Base-by-base conservation (phyloP, 2,797 vertebrate genomes). In the Catamblyrhynchus diadema region DNA sequence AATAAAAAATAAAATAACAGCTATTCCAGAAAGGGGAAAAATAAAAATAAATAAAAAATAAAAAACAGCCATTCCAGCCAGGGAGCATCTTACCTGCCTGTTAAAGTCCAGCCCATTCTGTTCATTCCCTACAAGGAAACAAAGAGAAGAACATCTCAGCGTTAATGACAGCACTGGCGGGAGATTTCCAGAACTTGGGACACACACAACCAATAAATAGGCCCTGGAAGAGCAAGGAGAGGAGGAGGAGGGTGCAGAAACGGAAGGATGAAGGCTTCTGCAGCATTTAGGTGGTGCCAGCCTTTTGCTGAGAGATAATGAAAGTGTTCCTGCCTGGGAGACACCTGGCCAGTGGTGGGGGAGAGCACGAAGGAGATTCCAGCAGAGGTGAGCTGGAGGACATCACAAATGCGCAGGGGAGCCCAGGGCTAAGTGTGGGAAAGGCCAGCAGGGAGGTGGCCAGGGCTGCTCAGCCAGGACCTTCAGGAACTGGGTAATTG, bases 31-130 rank as follows among this genome's bases (percentile, higher is more conserved):
- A 42, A 42, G 42, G 41, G 41, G 41, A 42, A 44, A 44, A 21
- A 21, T 18, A 21, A 21, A 64, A 51, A 42, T 42, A 42, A 42
- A 19, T 20, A 20, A 42, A 44, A 42, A 42, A 42, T 4, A 42
- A 42, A 42, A 42, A 42, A 20, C 19, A 41, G 54, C 20, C 53
- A n/a, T 14, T 54, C 37, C 51, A 81, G 70, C 80, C 87, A 91
- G 81, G 62, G 30, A 90, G 82, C 5, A 12, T 97, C 98, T 99
- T 98, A 99, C 99, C 94, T 99, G 99, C 97, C 99, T 98, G 91
- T 97, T 98, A 98, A 99, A 99, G 97, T 98, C 98, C 87, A 99
- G 97, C 90, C 98, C 98, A 78, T 99, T 99, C 94, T 98, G 98
- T 93, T 99, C 99, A 97, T 95, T 98, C 96, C 98, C 98, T 98